A percentile compares a stretch with the other conserved stretches of the same genome.
Evolutionary conservation across 2,888 invertebrate species (phyloP).

Genomic region (Amiota mariae): DNA sequence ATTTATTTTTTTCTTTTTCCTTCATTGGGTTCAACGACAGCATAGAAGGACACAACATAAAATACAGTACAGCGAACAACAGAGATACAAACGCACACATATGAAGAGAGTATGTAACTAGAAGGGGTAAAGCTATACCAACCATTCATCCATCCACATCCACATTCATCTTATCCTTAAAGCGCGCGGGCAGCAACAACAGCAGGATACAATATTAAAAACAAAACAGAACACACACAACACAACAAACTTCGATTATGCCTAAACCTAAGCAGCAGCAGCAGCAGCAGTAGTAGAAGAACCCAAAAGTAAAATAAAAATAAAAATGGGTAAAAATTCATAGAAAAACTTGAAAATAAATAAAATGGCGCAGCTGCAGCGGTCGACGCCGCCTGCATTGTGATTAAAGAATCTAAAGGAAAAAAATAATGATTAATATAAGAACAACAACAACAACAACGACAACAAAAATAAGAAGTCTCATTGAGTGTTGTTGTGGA

Average conservation of each 20-base stretch:
- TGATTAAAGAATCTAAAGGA: constrained; percentile 36
- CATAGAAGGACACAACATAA: constrained; percentile 46
- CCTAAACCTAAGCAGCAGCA: constrained; percentile 39
- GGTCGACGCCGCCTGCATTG: constrained; percentile 24
- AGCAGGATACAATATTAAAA: constrained; percentile 13
- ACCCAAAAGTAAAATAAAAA: constrained; percentile 29
- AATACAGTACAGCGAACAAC: background rate
- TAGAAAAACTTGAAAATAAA: constrained; percentile 33
- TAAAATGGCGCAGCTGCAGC: constrained; percentile 18
- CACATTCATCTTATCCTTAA: constrained; percentile 16
- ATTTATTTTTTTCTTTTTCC: background rate
- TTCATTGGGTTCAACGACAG: constrained; percentile 55
- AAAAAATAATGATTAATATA: constrained; percentile 35
- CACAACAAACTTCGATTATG: constrained; percentile 31
- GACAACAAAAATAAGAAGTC: constrained; percentile 32
- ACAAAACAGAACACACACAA: constrained; percentile 20
- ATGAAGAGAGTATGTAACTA: too few relatives aligned
- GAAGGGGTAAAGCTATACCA: too few relatives aligned
- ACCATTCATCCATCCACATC: background rate
- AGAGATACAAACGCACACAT: too few relatives aligned
- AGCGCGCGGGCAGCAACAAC: constrained; percentile 38
- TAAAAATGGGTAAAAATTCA: constrained; percentile 31
- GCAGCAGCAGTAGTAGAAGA: constrained; percentile 36
- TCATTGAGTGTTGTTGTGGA: background rate
- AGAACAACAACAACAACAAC: constrained; percentile 40